A percentile compares a stretch with the other conserved stretches of the same genome.
These are phyloP conservation scores for Apis dorsata DNA, from an alignment of 1,140 invertebrate species.

Conservation along the genomic window DNA sequence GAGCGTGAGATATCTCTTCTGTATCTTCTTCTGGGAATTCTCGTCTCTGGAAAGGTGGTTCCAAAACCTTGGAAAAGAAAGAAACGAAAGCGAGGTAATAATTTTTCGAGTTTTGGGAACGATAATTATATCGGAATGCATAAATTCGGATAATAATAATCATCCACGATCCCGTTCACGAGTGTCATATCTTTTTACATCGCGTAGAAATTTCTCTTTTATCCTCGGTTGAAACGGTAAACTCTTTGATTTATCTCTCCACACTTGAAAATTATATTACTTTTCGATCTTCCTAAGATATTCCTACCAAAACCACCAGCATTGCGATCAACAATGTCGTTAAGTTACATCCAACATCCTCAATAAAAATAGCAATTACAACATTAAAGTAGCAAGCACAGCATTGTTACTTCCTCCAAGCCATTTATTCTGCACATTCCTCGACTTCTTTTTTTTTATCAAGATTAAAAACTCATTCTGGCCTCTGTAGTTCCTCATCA, in stretches of 20 bases:
- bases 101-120: neutral
- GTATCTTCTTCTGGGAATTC: slow-evolving; percentile 41
- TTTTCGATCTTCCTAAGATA: neutral
- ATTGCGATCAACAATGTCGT: neutral
- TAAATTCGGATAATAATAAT: no score
- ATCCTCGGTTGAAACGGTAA: no score
- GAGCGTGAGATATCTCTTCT: slow-evolving; percentile 50
- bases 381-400: neutral
- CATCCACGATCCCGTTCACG: no score
- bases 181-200: no score
- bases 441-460: neutral
- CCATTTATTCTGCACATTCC: neutral
- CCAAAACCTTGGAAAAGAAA: slow-evolving; percentile 5
- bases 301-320: neutral
- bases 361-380: neutral
- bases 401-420: neutral
- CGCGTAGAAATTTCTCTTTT: no score
- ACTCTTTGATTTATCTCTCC: neutral
- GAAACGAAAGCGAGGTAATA: slow-evolving; percentile 16
- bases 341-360: neutral
- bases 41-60: slow-evolving; percentile 18
- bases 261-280: neutral
- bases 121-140: neutral
- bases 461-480: slow-evolving; percentile 14
- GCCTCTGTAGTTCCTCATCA: neutral